Evolutionary conservation across 1,140 invertebrate species (phyloP).

Genomic region (Pseudomyrmex gracilis): DNA sequence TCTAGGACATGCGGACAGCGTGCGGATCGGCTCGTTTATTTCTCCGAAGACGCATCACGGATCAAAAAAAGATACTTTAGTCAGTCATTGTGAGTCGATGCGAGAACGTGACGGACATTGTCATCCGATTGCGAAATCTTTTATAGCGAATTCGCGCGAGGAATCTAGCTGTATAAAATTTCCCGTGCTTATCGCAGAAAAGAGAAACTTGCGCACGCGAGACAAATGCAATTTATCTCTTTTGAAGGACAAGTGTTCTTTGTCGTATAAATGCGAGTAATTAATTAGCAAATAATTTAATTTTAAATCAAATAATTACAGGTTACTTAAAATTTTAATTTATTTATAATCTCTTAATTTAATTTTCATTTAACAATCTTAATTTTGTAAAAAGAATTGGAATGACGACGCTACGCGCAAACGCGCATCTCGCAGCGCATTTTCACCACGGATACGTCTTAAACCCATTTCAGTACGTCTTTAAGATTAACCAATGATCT

Average conservation of each 20-base stretch:
- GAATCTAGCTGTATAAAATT: conserved; percentile 15
- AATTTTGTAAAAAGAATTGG: too few species aligned
- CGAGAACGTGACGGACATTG: conserved; percentile 24
- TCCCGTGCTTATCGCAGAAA: neutral
- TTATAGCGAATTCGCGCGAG: conserved; percentile 22
- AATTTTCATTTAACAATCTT: too few species aligned
- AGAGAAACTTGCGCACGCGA: neutral
- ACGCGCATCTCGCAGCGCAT: too few species aligned
- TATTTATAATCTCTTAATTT: too few species aligned
- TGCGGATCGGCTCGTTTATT: conserved; percentile 20
- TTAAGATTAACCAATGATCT: neutral
- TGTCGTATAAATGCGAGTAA: too few species aligned
- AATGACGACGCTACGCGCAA: too few species aligned
- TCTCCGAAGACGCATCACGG: conserved; percentile 26
- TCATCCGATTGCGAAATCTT: conserved; percentile 29
- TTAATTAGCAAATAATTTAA: too few species aligned
- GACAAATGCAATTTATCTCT: neutral
- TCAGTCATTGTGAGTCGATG: conserved; percentile 47
- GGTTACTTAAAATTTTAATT: too few species aligned
- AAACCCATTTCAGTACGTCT: neutral
- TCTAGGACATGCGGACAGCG: neutral
- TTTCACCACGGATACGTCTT: too few species aligned
- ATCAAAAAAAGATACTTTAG: conserved; percentile 42
- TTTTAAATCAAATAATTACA: too few species aligned
- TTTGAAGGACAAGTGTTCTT: neutral